These are phyloP conservation scores for Isurus oxyrinchus DNA, from an alignment of 2,113 vertebrate species.

Conservation along the genomic window DNA sequence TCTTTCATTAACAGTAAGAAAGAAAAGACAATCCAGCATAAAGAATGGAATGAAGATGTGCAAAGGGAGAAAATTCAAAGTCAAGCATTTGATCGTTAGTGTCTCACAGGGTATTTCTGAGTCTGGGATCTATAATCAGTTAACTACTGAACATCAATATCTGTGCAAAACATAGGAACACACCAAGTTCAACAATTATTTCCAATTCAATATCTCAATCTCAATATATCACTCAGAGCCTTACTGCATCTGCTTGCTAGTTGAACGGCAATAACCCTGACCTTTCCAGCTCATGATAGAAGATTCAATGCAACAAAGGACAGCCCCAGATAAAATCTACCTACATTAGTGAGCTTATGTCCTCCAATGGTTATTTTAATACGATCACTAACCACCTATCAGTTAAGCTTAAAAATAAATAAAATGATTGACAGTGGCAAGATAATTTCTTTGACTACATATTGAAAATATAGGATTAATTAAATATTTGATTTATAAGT, in stretches of 20 bases:
- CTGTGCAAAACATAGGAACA: not conserved
- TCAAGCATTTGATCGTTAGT: not conserved
- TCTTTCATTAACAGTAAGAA: not conserved
- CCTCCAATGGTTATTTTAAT: not conserved
- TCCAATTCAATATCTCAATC: not conserved
- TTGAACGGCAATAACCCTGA: not conserved
- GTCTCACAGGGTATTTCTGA: not conserved
- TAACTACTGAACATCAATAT: not conserved
- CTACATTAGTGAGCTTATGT: conserved; percentile 23
- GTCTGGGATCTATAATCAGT: not conserved
- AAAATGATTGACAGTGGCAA: too few species aligned
- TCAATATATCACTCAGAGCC: not conserved
- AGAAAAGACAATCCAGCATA: not conserved
- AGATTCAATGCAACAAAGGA: conserved; percentile 13
- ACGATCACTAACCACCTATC: not conserved
- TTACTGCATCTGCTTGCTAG: not conserved
- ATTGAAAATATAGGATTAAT: not conserved
- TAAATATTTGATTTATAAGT: not conserved
- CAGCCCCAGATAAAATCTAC: not conserved
- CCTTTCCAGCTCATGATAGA: not conserved
- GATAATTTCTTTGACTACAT: not conserved
- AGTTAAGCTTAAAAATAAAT: not conserved
- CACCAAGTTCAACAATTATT: not conserved
- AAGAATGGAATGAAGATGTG: not conserved
- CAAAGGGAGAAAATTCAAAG: not conserved